Conservation (phyloP, 2,888 invertebrate genomes). For the Phaonia tiefii region DNA sequence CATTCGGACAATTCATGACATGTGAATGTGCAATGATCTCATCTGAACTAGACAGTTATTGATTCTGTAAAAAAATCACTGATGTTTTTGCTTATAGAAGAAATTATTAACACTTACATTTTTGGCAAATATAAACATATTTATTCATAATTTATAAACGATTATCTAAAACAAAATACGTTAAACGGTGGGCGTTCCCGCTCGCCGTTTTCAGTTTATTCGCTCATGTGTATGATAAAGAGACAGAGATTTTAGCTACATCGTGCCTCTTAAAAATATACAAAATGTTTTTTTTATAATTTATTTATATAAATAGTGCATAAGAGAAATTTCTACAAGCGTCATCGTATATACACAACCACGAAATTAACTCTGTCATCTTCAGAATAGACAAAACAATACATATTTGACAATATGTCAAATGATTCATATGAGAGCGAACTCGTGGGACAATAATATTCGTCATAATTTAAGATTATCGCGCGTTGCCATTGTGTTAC, state of each 20-base stretch:
- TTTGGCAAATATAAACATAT: slow-evolving; percentile 47
- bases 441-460: too few species aligned
- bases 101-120: not conserved
- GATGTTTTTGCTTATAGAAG: not conserved
- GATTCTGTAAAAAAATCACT: not conserved
- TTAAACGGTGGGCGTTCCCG: slow-evolving; percentile 59
- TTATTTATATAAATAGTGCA: too few species aligned
- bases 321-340: slow-evolving; percentile 6
- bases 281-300: too few species aligned
- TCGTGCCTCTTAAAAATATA: too few species aligned
- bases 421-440: slow-evolving; percentile 18
- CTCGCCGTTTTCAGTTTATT: slow-evolving; percentile 9
- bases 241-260: too few species aligned
- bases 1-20: too few species aligned
- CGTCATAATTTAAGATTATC: not conserved
- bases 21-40: slow-evolving; percentile 33
- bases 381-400: too few species aligned
- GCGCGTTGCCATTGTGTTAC: not conserved
- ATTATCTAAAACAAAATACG: too few species aligned
- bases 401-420: not conserved
- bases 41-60: slow-evolving; percentile 26
- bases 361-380: not conserved
- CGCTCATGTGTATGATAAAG: not conserved
- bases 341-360: slow-evolving; percentile 1
- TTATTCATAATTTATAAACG: slow-evolving; percentile 45